A percentile compares a stretch with the other conserved stretches of the same genome.
These are phyloP conservation scores for Aporophyla nigra DNA, from an alignment of 2,888 invertebrate genomes.

Conservation along the genomic window DNA sequence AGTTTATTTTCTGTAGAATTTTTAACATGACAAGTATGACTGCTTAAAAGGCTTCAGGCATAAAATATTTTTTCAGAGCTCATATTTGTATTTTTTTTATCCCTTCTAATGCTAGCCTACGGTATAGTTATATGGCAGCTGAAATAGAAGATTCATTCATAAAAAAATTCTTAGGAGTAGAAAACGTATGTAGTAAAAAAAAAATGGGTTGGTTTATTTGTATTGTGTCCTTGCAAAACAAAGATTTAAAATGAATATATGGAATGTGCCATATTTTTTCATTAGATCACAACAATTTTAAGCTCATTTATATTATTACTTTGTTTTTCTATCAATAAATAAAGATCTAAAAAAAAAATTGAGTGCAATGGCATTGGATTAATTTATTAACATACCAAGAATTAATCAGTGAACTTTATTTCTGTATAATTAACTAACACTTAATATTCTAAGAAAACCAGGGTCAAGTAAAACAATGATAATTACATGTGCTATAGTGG, in stretches of 20 bases:
- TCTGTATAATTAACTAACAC: slow-evolving; percentile 22
- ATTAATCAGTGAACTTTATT: slow-evolving; percentile 7
- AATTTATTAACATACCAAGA: slow-evolving; percentile 1
- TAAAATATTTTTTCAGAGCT: too few relatives aligned
- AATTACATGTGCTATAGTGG: slow-evolving; percentile 62
- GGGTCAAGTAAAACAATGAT: slow-evolving; percentile 66
- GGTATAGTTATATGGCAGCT: too few relatives aligned
- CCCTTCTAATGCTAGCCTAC: too few relatives aligned
- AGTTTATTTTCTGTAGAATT: neutral
- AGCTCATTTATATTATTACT: neutral
- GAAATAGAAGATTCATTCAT: too few relatives aligned
- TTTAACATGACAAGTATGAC: neutral
- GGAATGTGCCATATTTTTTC: neutral
- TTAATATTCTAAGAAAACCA: slow-evolving; percentile 51
- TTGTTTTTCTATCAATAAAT: slow-evolving; percentile 3
- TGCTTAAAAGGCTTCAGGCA: neutral
- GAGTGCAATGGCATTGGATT: slow-evolving; percentile 20
- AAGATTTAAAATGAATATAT: neutral
- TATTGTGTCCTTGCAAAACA: neutral
- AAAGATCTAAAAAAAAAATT: neutral
- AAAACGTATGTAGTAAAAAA: too few relatives aligned
- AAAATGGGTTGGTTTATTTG: neutral
- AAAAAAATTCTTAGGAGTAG: too few relatives aligned
- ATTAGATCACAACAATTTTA: neutral
- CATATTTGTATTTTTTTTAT: too few relatives aligned